Evolutionary conservation across 2,113 vertebrate genomes (phyloP).

Genomic region (Menura novaehollandiae): DNA sequence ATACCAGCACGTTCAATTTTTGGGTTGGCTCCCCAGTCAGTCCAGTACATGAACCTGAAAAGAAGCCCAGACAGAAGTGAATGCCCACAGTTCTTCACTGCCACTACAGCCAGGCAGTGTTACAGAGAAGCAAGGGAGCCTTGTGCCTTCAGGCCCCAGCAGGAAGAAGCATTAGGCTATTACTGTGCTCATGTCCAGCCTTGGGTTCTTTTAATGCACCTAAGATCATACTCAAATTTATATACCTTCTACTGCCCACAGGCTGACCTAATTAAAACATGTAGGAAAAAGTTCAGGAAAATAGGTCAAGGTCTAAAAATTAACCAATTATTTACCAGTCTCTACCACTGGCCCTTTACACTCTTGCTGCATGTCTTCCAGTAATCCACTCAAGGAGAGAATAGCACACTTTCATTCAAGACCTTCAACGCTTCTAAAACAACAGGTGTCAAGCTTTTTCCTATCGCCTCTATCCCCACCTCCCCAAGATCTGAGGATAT

Average conservation of each 20-base stretch:
- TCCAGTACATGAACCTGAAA: conserved; percentile 97
- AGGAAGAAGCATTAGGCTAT: background rate
- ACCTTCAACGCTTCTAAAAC: background rate
- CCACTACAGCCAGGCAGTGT: background rate
- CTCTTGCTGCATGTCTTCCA: background rate
- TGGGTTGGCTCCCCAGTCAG: conserved; percentile 97
- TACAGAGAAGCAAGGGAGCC: background rate
- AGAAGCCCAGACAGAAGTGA: background rate
- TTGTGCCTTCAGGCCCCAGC: background rate
- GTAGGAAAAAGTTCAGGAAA: background rate
- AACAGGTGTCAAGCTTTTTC: background rate
- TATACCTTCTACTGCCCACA: background rate
- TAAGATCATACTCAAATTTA: background rate
- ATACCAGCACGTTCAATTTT: conserved; percentile 98
- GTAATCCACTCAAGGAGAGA: background rate
- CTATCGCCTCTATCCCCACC: background rate
- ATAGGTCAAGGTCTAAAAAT: background rate
- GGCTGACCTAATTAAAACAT: background rate
- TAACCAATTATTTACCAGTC: background rate
- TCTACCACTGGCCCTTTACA: background rate
- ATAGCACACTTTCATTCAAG: background rate
- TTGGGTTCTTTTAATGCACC: background rate
- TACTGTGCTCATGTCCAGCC: background rate
- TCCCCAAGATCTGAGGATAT: background rate
- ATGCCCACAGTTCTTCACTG: background rate